These are phyloP conservation scores for Drosophila takahashii DNA, from an alignment of 1,140 invertebrate genomes.

Conservation along the genomic window DNA sequence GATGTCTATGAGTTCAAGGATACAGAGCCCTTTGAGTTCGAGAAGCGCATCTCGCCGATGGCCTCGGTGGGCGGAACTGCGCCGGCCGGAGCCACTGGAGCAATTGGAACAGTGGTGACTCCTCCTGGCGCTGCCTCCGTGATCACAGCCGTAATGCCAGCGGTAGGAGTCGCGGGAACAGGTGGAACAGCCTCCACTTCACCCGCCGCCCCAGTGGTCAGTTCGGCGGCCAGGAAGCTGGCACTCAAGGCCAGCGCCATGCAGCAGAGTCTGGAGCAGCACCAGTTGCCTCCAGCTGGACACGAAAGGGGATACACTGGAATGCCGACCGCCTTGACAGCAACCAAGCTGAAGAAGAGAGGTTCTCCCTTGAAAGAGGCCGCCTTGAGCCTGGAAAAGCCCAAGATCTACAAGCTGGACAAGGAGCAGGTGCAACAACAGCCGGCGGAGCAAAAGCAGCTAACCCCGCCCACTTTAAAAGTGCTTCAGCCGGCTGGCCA, in stretches of 20 bases:
- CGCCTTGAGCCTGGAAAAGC: slow-evolving; percentile 43
- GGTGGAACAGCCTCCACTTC: background rate
- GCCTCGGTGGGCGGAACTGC: slow-evolving; percentile 29
- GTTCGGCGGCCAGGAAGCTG: slow-evolving; percentile 46
- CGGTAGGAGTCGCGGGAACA: background rate
- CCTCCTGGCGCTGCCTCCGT: slow-evolving; percentile 7
- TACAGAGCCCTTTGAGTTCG: slow-evolving; percentile 93
- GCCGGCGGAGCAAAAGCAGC: slow-evolving; percentile 14
- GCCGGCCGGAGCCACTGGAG: slow-evolving; percentile 2
- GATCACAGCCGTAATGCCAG: slow-evolving; percentile 7
- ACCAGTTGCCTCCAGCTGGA: slow-evolving; percentile 28
- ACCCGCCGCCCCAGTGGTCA: slow-evolving; percentile 20
- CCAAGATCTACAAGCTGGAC: slow-evolving; percentile 51
- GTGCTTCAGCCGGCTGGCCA: slow-evolving; percentile 1
- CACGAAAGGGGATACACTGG: slow-evolving; percentile 1
- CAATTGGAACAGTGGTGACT: background rate
- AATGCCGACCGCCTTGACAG: background rate
- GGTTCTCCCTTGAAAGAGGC: slow-evolving; percentile 81
- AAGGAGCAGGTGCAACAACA: slow-evolving; percentile 23
- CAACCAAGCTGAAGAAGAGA: slow-evolving; percentile 65
- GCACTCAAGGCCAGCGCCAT: slow-evolving; percentile 45
- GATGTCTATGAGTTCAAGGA: slow-evolving; percentile 94
- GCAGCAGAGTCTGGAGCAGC: slow-evolving; percentile 51
- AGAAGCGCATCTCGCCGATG: slow-evolving; percentile 86
- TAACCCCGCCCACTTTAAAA: slow-evolving; percentile 15